Percentiles rank a stretch among this genome's conserved stretches.
Evolutionary conservation across 2,797 vertebrate genomes (phyloP).

Genomic region (Halcyon chelicuti): DNA sequence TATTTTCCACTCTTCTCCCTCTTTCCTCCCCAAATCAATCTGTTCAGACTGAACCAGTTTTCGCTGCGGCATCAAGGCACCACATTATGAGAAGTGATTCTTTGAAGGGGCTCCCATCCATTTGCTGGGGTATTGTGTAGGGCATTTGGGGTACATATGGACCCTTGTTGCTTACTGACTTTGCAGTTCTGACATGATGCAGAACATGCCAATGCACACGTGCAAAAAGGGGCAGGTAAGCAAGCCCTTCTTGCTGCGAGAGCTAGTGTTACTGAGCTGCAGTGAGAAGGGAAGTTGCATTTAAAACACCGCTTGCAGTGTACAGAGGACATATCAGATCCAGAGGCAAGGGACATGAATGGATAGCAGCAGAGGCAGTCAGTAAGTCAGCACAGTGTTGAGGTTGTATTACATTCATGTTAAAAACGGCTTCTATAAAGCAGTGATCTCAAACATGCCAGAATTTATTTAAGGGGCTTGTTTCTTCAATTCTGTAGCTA

Average conservation of each 20-base stretch:
- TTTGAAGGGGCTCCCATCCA: neutral
- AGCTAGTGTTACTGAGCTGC: neutral
- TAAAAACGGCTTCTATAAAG: neutral
- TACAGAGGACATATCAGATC: neutral
- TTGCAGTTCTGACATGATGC: neutral
- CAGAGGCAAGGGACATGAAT: neutral
- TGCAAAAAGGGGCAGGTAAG: neutral
- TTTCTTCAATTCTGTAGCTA: neutral
- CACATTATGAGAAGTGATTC: neutral
- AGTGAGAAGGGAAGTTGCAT: neutral
- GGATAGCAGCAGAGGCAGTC: neutral
- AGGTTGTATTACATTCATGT: neutral
- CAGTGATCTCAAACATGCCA: neutral
- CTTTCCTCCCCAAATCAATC: neutral
- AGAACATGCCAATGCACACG: neutral
- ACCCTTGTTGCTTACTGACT: neutral
- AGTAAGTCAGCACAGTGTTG: neutral
- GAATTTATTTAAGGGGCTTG: neutral
- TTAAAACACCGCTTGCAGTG: neutral
- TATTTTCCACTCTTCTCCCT: neutral
- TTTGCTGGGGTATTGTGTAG: neutral
- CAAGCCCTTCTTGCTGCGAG: neutral
- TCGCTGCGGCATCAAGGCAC: neutral
- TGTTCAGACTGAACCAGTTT: neutral
- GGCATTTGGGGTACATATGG: fast-evolving